Evolutionary conservation across 2,797 vertebrate species (phyloP).

Genomic region (Mycteria americana): DNA sequence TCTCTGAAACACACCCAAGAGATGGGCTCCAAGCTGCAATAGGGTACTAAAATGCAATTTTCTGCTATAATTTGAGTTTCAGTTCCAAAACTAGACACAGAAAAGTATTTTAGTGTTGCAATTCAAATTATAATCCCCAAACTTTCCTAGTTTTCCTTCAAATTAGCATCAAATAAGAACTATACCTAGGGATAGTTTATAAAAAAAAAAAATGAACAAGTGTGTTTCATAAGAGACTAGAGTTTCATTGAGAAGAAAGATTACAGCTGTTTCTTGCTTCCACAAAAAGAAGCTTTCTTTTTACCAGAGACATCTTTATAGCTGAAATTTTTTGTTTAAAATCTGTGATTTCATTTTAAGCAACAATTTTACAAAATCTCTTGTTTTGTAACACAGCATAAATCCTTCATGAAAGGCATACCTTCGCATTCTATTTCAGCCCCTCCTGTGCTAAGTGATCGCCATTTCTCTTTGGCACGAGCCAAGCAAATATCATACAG

Average conservation of each 20-base stretch:
- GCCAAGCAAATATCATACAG: conserved; percentile 91
- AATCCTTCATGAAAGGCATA: not conserved
- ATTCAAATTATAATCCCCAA: not conserved
- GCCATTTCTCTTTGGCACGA: conserved; percentile 92
- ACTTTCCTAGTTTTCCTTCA: not conserved
- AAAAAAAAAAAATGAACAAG: not conserved
- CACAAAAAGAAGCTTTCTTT: not conserved
- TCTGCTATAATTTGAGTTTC: not conserved
- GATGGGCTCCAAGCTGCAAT: not conserved
- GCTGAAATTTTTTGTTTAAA: not conserved
- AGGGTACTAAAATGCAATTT: not conserved
- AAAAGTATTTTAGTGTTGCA: not conserved
- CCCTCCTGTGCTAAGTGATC: conserved; percentile 72
- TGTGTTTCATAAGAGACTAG: not conserved
- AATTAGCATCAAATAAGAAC: not conserved
- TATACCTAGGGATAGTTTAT: not conserved
- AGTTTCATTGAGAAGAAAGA: not conserved
- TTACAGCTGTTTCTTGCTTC: not conserved
- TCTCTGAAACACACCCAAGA: not conserved
- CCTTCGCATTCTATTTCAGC: conserved; percentile 83
- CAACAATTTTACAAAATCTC: not conserved
- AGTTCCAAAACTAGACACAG: not conserved
- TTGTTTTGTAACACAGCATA: not conserved
- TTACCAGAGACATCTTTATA: not conserved
- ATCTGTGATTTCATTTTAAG: not conserved